phyloP scores from a whole-genome alignment of 2,113 vertebrate genomes.

The Oriolus oriolus region DNA sequence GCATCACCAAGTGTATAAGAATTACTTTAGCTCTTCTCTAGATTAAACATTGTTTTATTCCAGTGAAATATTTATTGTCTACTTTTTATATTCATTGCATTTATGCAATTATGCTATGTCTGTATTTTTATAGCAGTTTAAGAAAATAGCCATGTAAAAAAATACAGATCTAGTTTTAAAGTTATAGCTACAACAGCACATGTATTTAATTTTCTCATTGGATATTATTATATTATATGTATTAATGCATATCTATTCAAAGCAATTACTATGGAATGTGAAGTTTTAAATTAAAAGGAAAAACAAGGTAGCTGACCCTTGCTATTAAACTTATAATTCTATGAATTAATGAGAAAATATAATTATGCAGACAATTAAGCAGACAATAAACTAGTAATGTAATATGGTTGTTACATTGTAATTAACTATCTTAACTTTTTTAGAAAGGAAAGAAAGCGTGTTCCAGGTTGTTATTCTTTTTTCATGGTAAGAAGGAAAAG shows the following conservation, averaged over 20 bases:
- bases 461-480: background rate
- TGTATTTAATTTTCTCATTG: background rate
- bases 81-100: background rate
- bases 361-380: background rate
- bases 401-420: background rate
- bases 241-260: background rate
- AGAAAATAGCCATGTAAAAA: background rate
- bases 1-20: background rate
- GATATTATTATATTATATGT: background rate
- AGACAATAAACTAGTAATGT: background rate
- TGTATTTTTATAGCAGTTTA: background rate
- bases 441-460: background rate
- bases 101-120: background rate
- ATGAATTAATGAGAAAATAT: background rate
- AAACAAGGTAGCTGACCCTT: background rate
- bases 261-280: background rate
- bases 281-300: background rate
- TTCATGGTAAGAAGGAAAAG: background rate
- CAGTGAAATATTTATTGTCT: background rate
- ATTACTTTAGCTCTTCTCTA: background rate
- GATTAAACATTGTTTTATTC: background rate
- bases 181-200: background rate
- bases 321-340: background rate
- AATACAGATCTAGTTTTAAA: background rate
- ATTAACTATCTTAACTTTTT: background rate